Evolutionary conservation across 2,797 vertebrate species (phyloP).

Genomic region (Urosaurus nigricauda): DNA sequence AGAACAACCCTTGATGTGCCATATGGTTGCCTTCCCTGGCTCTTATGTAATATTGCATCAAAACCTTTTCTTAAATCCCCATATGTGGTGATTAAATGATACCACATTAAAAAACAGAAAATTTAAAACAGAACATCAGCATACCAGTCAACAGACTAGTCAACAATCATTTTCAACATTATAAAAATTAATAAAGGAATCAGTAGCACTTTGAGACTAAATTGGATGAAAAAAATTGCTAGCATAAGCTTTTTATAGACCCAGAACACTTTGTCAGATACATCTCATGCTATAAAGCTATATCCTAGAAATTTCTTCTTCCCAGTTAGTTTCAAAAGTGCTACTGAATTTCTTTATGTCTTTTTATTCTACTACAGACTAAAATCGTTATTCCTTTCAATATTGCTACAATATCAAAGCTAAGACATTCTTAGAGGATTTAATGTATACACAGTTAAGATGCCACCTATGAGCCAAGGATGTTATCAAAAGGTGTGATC

Average conservation of each 20-base stretch:
- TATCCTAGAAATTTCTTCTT: too few species aligned
- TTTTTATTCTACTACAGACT: too few species aligned
- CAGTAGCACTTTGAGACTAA: not conserved
- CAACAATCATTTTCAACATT: not conserved
- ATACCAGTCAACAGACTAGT: not conserved
- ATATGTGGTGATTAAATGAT: constrained; percentile 33
- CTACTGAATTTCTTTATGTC: too few species aligned
- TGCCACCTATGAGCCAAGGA: not conserved
- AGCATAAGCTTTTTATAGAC: too few species aligned
- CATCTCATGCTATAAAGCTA: too few species aligned
- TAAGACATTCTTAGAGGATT: not conserved
- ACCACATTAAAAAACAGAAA: constrained; percentile 15
- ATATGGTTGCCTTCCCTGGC: constrained; percentile 23
- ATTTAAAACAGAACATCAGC: constrained; percentile 9
- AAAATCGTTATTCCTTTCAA: too few species aligned
- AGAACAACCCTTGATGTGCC: constrained; percentile 38
- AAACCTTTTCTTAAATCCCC: constrained; percentile 29
- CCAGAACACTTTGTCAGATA: too few species aligned
- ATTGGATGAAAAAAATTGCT: too few species aligned
- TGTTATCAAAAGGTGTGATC: not conserved
- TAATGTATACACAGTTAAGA: not conserved
- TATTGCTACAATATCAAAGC: not conserved
- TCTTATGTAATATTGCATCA: constrained; percentile 21
- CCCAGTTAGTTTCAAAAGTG: too few species aligned
- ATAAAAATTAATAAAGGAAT: not conserved